A percentile compares a stretch with the other conserved stretches of the same genome.
These are phyloP conservation scores for Platanista minor DNA, from an alignment of 2,113 vertebrate genomes.

Conservation along the genomic window DNA sequence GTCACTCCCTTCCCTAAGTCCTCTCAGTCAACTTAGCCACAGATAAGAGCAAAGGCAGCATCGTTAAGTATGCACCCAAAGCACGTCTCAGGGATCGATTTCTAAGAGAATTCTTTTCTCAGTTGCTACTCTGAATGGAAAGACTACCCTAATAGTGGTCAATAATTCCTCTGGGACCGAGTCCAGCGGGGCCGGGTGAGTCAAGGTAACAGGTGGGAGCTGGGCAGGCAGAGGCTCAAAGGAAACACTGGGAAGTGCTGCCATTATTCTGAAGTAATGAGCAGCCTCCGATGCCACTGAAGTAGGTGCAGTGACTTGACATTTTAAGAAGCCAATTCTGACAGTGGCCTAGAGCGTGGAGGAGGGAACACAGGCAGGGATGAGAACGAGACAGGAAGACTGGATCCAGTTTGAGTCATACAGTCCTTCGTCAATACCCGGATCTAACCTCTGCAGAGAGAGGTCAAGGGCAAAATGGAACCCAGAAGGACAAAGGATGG, in stretches of 20 bases:
- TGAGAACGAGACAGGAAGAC: background rate
- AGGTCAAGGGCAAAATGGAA: background rate
- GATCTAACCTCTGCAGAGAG: background rate
- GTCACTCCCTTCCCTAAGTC: background rate
- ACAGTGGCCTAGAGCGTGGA: fast-evolving
- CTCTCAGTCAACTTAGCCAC: background rate
- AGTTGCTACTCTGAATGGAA: background rate
- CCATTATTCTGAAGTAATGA: background rate
- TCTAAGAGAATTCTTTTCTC: background rate
- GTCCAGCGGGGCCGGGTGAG: background rate
- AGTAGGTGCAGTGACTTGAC: background rate
- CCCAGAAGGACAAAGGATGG: background rate
- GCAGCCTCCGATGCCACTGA: background rate
- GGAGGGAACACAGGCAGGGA: background rate
- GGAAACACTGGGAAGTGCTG: background rate
- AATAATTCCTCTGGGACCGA: background rate
- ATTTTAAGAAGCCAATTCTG: background rate
- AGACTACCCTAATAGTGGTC: background rate
- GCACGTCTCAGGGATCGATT: background rate
- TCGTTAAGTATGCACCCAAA: background rate
- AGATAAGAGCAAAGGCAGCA: background rate
- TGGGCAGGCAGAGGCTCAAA: background rate
- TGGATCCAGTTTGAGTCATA: fast-evolving
- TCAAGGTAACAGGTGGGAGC: background rate
- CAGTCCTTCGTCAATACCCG: background rate